Conservation (phyloP, 2,797 vertebrate species). For the Alca torda region DNA sequence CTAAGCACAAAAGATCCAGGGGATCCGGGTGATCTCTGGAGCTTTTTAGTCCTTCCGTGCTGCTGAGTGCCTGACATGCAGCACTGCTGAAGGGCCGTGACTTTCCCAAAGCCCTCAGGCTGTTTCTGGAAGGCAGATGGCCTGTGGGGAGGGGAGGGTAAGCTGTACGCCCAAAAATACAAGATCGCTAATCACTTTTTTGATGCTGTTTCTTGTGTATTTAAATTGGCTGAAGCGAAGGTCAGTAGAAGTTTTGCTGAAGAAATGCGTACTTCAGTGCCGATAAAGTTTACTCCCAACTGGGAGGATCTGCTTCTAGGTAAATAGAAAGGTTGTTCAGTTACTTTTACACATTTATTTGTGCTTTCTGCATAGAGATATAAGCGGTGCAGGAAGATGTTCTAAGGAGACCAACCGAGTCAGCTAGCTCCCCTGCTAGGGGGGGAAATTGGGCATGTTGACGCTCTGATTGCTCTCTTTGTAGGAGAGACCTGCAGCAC, state of each 20-base stretch:
- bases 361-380: not conserved
- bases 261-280: not conserved
- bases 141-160: not conserved
- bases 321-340: not conserved
- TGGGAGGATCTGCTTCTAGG: not conserved
- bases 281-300: not conserved
- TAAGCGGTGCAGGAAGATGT: not conserved
- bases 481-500: not conserved
- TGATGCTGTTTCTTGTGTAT: not conserved
- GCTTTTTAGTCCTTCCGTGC: not conserved
- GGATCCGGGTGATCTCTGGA: not conserved
- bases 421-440: rapidly evolving
- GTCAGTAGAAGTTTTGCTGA: not conserved
- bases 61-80: not conserved
- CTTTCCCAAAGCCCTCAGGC: not conserved
- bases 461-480: not conserved
- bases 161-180: not conserved
- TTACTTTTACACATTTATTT: not conserved
- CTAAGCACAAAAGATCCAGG: not conserved
- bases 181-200: rapidly evolving
- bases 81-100: not conserved
- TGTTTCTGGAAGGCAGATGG: not conserved
- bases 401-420: not conserved
- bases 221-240: not conserved
- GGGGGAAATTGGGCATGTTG: not conserved